Evolutionary conservation across 2,797 vertebrate genomes (phyloP).

Genomic region (Kryptopterus vitreolus): DNA sequence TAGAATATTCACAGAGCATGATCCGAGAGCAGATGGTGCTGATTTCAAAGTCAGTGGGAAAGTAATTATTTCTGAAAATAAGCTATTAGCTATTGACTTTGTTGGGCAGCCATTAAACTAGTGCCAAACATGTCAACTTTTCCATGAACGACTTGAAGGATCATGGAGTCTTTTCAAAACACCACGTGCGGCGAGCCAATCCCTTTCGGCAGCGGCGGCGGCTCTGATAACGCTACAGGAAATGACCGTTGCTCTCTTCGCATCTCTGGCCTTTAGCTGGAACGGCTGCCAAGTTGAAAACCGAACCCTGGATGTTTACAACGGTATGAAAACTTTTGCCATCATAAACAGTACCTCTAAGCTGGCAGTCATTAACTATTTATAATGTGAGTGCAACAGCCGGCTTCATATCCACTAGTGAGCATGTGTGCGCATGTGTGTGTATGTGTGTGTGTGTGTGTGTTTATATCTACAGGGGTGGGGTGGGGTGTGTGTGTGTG

Average conservation of each 20-base stretch:
- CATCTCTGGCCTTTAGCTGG: conserved; percentile 28
- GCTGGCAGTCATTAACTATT: conserved; percentile 60
- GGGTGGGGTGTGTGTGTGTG: conserved; percentile 6
- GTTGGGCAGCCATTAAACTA: conserved; percentile 36
- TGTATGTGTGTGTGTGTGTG: conserved; percentile 7
- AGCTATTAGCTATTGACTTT: conserved; percentile 36
- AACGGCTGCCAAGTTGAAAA: conserved; percentile 56
- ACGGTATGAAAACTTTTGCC: conserved; percentile 53
- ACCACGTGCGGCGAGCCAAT: conserved; percentile 9
- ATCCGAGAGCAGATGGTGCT: conserved; percentile 35
- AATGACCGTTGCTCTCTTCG: conserved; percentile 35
- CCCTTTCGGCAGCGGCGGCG: conserved; percentile 23
- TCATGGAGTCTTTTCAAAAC: conserved; percentile 19
- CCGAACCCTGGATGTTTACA: conserved; percentile 59
- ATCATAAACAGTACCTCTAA: conserved; percentile 60
- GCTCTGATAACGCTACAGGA: conserved; percentile 50
- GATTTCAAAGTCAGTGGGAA: conserved; percentile 36
- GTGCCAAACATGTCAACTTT: conserved; percentile 34
- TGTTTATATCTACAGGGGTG: not conserved
- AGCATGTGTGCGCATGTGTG: not conserved
- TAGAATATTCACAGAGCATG: conserved; percentile 20
- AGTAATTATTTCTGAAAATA: conserved; percentile 41
- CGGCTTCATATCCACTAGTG: conserved; percentile 49
- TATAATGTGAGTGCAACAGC: conserved; percentile 49
- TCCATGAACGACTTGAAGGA: conserved; percentile 37